A percentile compares a stretch with the other conserved stretches of the same genome.
phyloP scores from a whole-genome alignment of 1,140 invertebrate genomes.

The Mesaphorura yosii region DNA sequence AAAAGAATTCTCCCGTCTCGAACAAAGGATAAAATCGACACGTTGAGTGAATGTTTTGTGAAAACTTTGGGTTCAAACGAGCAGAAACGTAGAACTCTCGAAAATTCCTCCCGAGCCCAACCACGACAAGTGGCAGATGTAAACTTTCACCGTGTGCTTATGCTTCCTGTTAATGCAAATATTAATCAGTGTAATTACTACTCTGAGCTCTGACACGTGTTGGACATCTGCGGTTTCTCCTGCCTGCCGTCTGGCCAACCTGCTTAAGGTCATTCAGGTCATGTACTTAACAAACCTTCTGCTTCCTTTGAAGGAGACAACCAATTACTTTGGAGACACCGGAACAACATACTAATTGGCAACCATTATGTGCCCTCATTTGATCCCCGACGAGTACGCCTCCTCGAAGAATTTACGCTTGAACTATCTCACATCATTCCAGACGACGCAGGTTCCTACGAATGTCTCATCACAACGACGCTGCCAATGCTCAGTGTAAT shows the following conservation, averaged over 20 bases:
- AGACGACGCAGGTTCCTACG: slow-evolving; percentile 24
- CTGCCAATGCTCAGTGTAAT: slow-evolving; percentile 5
- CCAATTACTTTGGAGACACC: background rate
- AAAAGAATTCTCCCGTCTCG: background rate
- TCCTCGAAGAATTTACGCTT: slow-evolving; percentile 24
- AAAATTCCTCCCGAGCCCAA: background rate
- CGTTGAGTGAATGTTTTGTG: background rate
- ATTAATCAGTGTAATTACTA: slow-evolving; percentile 4
- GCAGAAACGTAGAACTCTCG: background rate
- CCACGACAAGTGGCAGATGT: background rate
- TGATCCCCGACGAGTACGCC: slow-evolving; percentile 16
- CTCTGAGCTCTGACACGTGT: too few species aligned
- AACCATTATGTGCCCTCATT: slow-evolving; percentile 3
- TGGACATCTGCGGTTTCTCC: too few species aligned
- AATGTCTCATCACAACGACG: slow-evolving; percentile 18
- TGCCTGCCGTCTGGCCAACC: background rate
- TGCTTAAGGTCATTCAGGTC: background rate
- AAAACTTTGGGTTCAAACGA: background rate
- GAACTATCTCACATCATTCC: slow-evolving; percentile 5
- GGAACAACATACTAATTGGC: background rate
- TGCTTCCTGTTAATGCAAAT: too few species aligned
- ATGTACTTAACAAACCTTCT: background rate
- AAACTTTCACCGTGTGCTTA: too few species aligned
- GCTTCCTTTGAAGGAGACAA: background rate
- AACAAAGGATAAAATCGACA: background rate